phyloP scores from a whole-genome alignment of 2,113 vertebrate genomes.

The Pseudorasbora parva region DNA sequence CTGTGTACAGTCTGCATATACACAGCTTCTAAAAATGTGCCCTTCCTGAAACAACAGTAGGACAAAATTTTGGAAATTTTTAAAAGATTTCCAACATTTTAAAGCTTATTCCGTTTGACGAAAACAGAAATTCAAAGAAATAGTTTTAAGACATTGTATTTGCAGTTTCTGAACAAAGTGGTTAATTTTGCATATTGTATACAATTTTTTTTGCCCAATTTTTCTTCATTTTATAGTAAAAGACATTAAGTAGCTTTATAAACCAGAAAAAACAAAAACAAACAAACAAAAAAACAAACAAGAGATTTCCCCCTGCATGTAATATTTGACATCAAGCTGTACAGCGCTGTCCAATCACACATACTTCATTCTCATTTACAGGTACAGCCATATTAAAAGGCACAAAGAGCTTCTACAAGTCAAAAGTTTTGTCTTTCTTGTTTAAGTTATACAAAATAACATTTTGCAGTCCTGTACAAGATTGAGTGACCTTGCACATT shows the following conservation, averaged over 20 bases:
- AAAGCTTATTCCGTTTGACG: slow-evolving; percentile 68
- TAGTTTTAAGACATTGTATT: slow-evolving; percentile 64
- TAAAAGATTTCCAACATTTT: slow-evolving; percentile 75
- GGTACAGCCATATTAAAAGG: slow-evolving; percentile 85
- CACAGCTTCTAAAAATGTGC: slow-evolving; percentile 67
- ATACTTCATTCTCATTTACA: slow-evolving; percentile 85
- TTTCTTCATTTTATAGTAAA: slow-evolving; percentile 77
- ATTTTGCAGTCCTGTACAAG: slow-evolving; percentile 86
- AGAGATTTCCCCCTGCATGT: too few relatives aligned
- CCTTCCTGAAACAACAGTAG: slow-evolving; percentile 75
- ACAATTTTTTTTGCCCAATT: slow-evolving; percentile 63
- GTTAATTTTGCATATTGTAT: slow-evolving; percentile 82
- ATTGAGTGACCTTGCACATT: slow-evolving; percentile 76
- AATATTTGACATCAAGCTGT: slow-evolving; percentile 81
- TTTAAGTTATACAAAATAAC: slow-evolving; percentile 89
- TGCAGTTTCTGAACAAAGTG: slow-evolving; percentile 74
- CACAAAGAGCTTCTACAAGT: slow-evolving; percentile 88
- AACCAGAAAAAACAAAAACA: slow-evolving; percentile 79
- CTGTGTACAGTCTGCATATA: slow-evolving; percentile 53
- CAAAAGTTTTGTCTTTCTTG: slow-evolving; percentile 67
- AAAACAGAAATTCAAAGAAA: slow-evolving; percentile 45
- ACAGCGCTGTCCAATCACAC: slow-evolving; percentile 82
- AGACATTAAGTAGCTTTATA: slow-evolving; percentile 73
- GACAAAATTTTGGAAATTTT: slow-evolving; percentile 71
- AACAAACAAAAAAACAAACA: too few relatives aligned